Evolutionary conservation across 2,888 invertebrate genomes (phyloP).

Genomic region (Podabrus alpinus): DNA sequence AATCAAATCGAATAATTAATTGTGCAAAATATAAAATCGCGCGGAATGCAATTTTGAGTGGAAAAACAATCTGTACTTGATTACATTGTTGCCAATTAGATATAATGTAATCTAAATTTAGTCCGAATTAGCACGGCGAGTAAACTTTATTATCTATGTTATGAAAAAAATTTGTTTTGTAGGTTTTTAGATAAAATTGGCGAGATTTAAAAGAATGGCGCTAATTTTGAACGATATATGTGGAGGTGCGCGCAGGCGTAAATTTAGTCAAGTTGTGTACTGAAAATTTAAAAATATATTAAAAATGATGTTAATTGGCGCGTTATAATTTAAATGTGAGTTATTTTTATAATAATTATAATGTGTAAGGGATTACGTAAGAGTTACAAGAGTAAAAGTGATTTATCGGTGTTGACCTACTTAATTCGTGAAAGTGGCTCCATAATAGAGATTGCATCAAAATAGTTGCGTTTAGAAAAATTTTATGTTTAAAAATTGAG

Average conservation of each 20-base stretch:
- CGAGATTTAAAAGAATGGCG: conserved; percentile 8
- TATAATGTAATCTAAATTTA: background rate
- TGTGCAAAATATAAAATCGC: too few relatives aligned
- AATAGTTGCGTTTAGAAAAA: conserved; percentile 9
- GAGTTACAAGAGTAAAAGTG: conserved; percentile 42
- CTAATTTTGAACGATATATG: conserved; percentile 1
- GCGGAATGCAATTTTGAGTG: too few relatives aligned
- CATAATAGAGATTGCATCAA: conserved; percentile 19
- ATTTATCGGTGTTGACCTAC: conserved; percentile 49
- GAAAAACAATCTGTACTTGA: too few relatives aligned
- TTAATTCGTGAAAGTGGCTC: conserved; percentile 46
- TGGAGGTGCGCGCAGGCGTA: conserved; percentile 6
- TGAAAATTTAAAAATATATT: background rate
- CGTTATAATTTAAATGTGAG: background rate
- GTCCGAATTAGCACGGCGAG: background rate
- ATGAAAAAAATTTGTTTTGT: background rate
- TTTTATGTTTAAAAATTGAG: conserved; percentile 16
- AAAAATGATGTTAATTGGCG: background rate
- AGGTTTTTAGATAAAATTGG: background rate
- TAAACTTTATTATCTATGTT: background rate
- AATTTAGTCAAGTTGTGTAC: conserved; percentile 12
- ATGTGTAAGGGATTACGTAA: conserved; percentile 42
- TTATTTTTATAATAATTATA: conserved; percentile 26
- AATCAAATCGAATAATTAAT: too few relatives aligned
- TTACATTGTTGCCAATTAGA: background rate